These are phyloP conservation scores for Laticauda colubrina DNA, from an alignment of 2,113 vertebrate genomes.

Conservation along the genomic window DNA sequence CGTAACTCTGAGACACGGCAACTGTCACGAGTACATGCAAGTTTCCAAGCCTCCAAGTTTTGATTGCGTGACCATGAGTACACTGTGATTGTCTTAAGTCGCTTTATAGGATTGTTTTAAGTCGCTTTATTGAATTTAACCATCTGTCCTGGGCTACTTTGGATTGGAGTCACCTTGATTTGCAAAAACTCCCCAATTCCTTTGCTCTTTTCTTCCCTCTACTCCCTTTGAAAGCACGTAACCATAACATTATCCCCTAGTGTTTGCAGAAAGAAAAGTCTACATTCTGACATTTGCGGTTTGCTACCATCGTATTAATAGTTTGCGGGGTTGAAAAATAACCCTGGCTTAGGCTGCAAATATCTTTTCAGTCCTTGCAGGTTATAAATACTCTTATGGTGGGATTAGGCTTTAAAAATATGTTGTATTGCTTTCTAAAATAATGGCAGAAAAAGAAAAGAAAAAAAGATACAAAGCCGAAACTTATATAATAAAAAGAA, in stretches of 20 bases:
- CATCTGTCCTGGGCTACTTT: not conserved
- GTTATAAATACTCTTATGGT: slow-evolving; percentile 61
- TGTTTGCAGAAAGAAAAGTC: slow-evolving; percentile 40
- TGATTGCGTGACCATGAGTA: too few relatives aligned
- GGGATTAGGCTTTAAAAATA: not conserved
- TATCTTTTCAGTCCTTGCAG: slow-evolving; percentile 42
- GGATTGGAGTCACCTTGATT: not conserved
- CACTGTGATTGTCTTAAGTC: too few relatives aligned
- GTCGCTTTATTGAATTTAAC: not conserved
- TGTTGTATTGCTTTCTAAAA: not conserved
- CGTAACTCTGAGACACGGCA: too few relatives aligned
- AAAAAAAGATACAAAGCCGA: not conserved
- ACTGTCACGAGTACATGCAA: too few relatives aligned
- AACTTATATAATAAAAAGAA: not conserved
- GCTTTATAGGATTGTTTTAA: too few relatives aligned
- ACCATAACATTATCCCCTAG: not conserved
- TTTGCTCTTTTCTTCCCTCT: not conserved
- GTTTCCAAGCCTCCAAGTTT: too few relatives aligned
- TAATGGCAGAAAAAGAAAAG: not conserved
- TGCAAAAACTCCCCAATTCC: too few relatives aligned
- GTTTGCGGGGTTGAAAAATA: slow-evolving; percentile 54
- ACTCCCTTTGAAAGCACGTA: not conserved
- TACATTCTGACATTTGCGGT: slow-evolving; percentile 55
- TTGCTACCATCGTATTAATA: slow-evolving; percentile 60
- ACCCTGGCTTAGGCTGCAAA: slow-evolving; percentile 59